Base-by-base conservation (phyloP, 2,797 vertebrate genomes). In the Capromys pilorides region DNA sequence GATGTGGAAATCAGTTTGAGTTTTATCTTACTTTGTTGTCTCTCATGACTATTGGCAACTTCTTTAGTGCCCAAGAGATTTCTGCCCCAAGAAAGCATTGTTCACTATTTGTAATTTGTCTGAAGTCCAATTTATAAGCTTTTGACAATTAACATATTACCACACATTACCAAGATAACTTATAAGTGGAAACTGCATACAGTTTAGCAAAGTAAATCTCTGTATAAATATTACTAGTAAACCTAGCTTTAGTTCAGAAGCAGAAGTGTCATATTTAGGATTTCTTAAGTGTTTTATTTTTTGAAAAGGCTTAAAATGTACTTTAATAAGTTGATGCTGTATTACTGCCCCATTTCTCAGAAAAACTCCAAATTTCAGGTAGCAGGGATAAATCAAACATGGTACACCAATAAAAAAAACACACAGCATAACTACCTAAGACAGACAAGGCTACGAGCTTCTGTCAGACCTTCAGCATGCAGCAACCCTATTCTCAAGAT, bases 141-240 rank as follows among this genome's bases (percentile, higher is more conserved):
- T 81, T 41, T 71, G 84, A 61, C 9, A 79, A 67, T 49, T 26
- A 71, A 64, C 22, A 54, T 16, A 45, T 26, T 22, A 75, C 24
- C 18, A 81, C 45, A 69, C 6, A 67, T 39, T 75, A 82, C 67
- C 41, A 59, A 87, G 61, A 77, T 66, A 83, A 87, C 39, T 61
- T 81, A 82, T 21, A 66, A 39, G 83, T 87, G 67, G 67, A 88
- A 67, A 77, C 79, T 77, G 51, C 19, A 77, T 61, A 69, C 51
- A 82, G 77, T 81, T 81, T 93, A 77, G 81, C 51, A 90, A 95
- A 39, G 36, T 90, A 86, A 87, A 82, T 67, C 81, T 86, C 49
- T 66, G 59, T 36, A 4, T 82, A 67, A 75, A 86, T 67, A 67
- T 36, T 61, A 33, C 73, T 59, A 22, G 26, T 82, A 90, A 86